A percentile compares a stretch with the other conserved stretches of the same genome.
Evolutionary conservation across 2,888 invertebrate genomes (phyloP).

Genomic region (Ophonus ardosiacus): DNA sequence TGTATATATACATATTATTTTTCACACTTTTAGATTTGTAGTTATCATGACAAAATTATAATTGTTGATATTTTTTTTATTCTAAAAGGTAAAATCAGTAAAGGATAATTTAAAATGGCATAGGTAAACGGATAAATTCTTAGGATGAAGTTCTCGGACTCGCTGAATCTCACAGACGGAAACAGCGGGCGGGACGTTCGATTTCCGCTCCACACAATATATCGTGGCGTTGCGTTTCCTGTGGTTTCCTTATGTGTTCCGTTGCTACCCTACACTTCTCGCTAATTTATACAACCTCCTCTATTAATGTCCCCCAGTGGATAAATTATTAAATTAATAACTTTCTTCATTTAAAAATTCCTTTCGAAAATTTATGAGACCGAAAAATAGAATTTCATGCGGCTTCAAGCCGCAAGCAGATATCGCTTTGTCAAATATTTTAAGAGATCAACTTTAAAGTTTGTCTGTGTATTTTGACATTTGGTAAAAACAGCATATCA

Average conservation of each 20-base stretch:
- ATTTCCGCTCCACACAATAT: conserved; percentile 60
- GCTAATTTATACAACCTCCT: background rate
- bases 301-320: background rate
- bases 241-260: conserved; percentile 60
- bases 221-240: conserved; percentile 58
- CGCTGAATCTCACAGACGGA: conserved; percentile 44
- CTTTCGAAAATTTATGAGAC: too few species aligned
- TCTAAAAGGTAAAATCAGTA: background rate
- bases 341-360: background rate
- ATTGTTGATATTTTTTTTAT: too few species aligned
- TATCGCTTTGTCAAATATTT: too few species aligned
- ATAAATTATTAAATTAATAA: background rate
- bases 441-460: too few species aligned
- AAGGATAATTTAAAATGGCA: background rate
- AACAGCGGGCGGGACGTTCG: conserved; percentile 55
- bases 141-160: conserved; percentile 1
- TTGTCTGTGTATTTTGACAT: too few species aligned
- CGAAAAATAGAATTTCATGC: too few species aligned
- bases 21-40: too few species aligned
- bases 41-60: too few species aligned
- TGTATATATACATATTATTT: too few species aligned
- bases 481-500: too few species aligned
- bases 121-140: background rate
- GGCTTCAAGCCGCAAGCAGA: too few species aligned
- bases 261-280: conserved; percentile 8